Evolutionary conservation across 2,888 invertebrate genomes (phyloP).

Genomic region (Meganola albula): DNA sequence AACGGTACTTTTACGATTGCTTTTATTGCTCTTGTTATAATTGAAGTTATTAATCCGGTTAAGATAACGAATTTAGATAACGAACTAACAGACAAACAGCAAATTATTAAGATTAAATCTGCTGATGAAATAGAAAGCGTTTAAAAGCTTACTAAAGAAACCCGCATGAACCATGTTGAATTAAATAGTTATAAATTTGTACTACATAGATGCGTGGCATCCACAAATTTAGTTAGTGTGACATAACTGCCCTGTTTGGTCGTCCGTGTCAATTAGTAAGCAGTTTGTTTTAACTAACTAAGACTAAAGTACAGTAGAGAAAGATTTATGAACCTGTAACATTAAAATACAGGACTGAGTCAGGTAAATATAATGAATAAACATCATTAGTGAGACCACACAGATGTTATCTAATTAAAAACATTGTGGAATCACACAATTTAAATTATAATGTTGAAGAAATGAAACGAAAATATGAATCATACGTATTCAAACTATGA

Average conservation of each 20-base stretch:
- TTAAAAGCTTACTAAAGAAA: slow-evolving; percentile 19
- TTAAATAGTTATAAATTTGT: slow-evolving; percentile 36
- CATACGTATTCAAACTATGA: too few relatives aligned
- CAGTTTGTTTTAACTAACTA: slow-evolving; percentile 34
- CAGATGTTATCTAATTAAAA: too few relatives aligned
- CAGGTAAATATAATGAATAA: background rate
- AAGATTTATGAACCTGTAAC: slow-evolving; percentile 17
- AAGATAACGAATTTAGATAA: too few relatives aligned
- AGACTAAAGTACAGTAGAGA: slow-evolving; percentile 28
- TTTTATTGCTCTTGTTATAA: slow-evolving; percentile 14
- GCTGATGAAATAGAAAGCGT: slow-evolving; percentile 16
- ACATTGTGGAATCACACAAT: too few relatives aligned
- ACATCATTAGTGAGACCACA: too few relatives aligned
- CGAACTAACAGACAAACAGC: too few relatives aligned
- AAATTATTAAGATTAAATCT: slow-evolving; percentile 19
- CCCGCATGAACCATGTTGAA: slow-evolving; percentile 38
- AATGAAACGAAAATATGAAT: too few relatives aligned
- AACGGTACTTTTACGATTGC: slow-evolving; percentile 7
- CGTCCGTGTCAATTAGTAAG: slow-evolving; percentile 52
- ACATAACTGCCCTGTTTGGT: slow-evolving; percentile 41
- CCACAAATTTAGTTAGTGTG: slow-evolving; percentile 50
- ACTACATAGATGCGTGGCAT: slow-evolving; percentile 29
- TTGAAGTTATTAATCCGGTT: too few relatives aligned
- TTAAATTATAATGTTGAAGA: too few relatives aligned
- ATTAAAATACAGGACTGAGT: too few relatives aligned